Conservation (phyloP, 2,113 vertebrate genomes). For the Muntiacus reevesi region DNA sequence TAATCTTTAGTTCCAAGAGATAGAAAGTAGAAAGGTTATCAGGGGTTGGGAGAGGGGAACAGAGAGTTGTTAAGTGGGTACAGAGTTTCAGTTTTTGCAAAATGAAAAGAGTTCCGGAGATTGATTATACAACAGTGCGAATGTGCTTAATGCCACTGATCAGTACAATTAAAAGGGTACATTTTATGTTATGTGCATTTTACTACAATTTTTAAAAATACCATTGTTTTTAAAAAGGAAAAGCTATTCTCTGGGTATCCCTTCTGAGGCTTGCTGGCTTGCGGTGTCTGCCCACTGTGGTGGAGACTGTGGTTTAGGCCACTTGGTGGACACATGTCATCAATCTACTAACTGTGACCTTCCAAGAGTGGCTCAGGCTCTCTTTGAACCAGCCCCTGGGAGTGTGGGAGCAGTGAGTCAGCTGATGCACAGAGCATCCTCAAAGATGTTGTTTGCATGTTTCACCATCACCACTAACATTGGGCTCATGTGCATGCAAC, state of each 20-base stretch:
- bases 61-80: background rate
- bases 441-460: accelerated
- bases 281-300: background rate
- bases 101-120: background rate
- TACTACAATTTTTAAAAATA: background rate
- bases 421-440: background rate
- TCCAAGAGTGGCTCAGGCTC: background rate
- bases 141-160: background rate
- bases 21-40: background rate
- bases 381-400: background rate
- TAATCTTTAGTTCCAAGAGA: background rate
- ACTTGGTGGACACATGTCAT: background rate
- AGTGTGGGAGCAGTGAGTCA: background rate
- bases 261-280: background rate
- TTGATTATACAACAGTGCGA: background rate
- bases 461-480: background rate
- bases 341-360: background rate
- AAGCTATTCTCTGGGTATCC: background rate
- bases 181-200: background rate
- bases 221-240: background rate
- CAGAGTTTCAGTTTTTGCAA: background rate
- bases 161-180: background rate
- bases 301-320: background rate
- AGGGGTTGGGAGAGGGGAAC: too few species aligned
- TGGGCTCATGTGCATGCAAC: accelerated